A percentile compares a stretch with the other conserved stretches of the same genome.
phyloP scores from a whole-genome alignment of 2,797 vertebrate species.

The Brachyalestes nurse region DNA sequence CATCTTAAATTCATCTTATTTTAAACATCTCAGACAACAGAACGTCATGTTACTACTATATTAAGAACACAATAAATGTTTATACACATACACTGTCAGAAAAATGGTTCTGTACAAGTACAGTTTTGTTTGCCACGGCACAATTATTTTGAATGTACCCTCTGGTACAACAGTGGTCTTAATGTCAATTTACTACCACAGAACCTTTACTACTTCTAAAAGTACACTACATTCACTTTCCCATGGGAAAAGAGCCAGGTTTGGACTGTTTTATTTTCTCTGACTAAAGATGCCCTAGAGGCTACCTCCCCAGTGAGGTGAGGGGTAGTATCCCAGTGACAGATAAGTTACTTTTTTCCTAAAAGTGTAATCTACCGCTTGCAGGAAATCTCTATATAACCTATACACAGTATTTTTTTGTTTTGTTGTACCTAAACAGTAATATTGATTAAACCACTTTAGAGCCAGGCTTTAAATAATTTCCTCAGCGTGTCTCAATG shows the following conservation, averaged over 20 bases:
- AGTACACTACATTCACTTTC: too few species aligned
- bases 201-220: too few species aligned
- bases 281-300: too few species aligned
- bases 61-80: neutral
- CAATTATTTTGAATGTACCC: too few species aligned
- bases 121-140: too few species aligned
- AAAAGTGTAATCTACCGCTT: neutral
- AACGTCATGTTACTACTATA: neutral
- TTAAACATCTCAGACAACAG: neutral
- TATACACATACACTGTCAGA: neutral
- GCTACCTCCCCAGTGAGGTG: too few species aligned
- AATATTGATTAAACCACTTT: neutral
- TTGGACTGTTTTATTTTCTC: too few species aligned
- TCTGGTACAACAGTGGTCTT: too few species aligned
- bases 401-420: neutral
- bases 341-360: neutral
- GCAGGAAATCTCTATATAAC: neutral
- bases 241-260: too few species aligned
- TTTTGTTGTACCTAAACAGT: neutral
- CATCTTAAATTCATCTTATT: neutral
- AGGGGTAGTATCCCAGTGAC: too few species aligned
- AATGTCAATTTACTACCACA: too few species aligned
- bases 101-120: too few species aligned
- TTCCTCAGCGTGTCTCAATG: neutral
- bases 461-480: constrained; percentile 5